Base-by-base conservation (phyloP, 2,888 invertebrate genomes). In the Hirtodrosophila alboralis region DNA sequence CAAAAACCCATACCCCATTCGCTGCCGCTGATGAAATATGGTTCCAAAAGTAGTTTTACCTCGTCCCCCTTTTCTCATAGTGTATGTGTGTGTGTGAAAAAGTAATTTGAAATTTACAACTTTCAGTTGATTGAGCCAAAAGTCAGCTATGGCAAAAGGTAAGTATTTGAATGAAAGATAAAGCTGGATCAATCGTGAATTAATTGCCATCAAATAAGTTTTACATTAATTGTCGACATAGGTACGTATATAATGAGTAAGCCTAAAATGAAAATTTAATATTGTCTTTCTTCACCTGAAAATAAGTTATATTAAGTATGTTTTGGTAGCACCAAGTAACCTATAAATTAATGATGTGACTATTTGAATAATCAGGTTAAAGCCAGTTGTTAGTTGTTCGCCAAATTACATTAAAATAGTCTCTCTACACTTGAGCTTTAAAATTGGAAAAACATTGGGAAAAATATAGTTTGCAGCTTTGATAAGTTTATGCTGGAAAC, bases 91-190 rank as follows among this genome's bases (percentile, higher is more conserved):
- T 13, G 23, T 45, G 40, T 28, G 40, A 8, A 40, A 62, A 65
- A 68, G 71, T 75, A 81, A 78, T 77, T 78, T 79, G 75, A 81
- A 75, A 78, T 78, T 81, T 78, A 78, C 79, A 78, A 75, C 75
- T 77, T 77, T 75, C 56, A 45, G 71, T 72, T 81, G 75, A 81
- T 81, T 62, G 81, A 77, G 64, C 66, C 56, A 57, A 65, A 52
- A 70, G 51, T 44, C 38, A 28, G 30, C 13, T 14, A 34, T 26
- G 30, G 37, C 41, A 13, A 37, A 33, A 33, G 44, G 38, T 23
- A 18, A 18, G 8, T 59, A 51, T 51, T 49, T 34, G 13, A 40
- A 31, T 13, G 10, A 12, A 18, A 47, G 34, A 28, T 54, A 56
- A 36, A 44, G 28, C 30, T 36, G 9, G 33, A 33, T 56, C 33